Evolutionary conservation across 64 coral and sea anemone genomes (phyloP), one percentile per base, ranked within the genome.

Genomic region (Stylophora pistillata): DNA sequence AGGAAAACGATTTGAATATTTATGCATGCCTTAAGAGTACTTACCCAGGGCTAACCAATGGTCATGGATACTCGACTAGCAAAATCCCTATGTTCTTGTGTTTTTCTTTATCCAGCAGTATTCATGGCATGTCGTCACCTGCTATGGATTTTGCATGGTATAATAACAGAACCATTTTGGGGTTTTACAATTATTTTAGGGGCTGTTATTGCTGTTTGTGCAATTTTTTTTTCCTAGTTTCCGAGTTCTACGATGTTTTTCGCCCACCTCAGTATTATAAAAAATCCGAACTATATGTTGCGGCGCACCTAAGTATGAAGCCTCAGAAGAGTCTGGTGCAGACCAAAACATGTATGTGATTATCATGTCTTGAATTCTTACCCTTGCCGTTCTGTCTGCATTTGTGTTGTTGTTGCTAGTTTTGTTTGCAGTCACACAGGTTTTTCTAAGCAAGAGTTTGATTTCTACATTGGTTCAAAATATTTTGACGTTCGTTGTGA

Each of bases 141-240:
- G 57, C 18, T 79, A 21, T 79, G 77, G 77, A 56, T 79, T 30
- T 27, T 79, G 53, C 77, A 56, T 29, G 77, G 77, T 31, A 57
- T 79, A 27, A 60, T 79, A 60, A 79, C 77, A 79, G 77, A 79
- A 30, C 77, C 77, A 28, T 57, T 79, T 60, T 79, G 77, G 77
- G 77, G 53, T 23, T 10, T 56, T 55, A 56, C 77, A 79, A n/a
- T n/a, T n/a, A 20, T 79, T 60, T 57, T 79, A 30, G 77, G 23
- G 21, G n/a, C 15, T 79, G 13, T 60, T 0, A 14, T 57, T 16
- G 17, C 77, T 60, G 9, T 55, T 60, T 79, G 18, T 28, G 21
- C 29, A 56, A 54, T 62, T 27, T 60, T 60, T 79, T 10, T 60
- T 79, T 55, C 9, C 37, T 79, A 15, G 53, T 73, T 79, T 56